Conservation (phyloP, 2,888 invertebrate genomes). For the Cheilosia vulpina region DNA sequence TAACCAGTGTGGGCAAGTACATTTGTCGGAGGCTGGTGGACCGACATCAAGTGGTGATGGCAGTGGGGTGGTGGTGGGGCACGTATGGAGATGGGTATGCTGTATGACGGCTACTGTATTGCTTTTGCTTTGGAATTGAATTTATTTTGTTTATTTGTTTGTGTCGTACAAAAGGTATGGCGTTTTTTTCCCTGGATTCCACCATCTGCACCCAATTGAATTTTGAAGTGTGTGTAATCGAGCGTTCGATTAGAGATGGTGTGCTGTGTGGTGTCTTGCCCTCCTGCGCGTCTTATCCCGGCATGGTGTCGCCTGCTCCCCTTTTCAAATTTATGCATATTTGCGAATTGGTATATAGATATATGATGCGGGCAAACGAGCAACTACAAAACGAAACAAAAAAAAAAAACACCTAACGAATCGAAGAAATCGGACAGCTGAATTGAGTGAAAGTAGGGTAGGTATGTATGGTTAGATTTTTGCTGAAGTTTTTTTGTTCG, state of each 20-base stretch:
- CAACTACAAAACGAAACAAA: conserved; percentile 8
- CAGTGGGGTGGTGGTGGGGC: neutral
- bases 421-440: conserved; percentile 74
- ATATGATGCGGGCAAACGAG: conserved; percentile 21
- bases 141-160: conserved; percentile 57
- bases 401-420: conserved; percentile 8
- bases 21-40: conserved; percentile 39
- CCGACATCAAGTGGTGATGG: neutral
- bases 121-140: conserved; percentile 68
- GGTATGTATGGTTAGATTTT: conserved; percentile 67
- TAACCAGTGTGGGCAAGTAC: conserved; percentile 59
- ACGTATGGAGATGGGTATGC: conserved; percentile 60
- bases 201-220: conserved; percentile 74
- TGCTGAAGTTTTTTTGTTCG: conserved; percentile 26
- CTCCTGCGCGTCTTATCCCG: conserved; percentile 23
- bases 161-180: conserved; percentile 9
- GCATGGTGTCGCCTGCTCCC: conserved; percentile 5
- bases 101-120: conserved; percentile 75
- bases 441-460: conserved; percentile 75
- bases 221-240: conserved; percentile 73
- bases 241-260: conserved; percentile 71
- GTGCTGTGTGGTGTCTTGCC: conserved; percentile 27
- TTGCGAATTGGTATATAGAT: conserved; percentile 45
- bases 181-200: conserved; percentile 53
- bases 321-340: conserved; percentile 49